Evolutionary conservation across 2,888 invertebrate species (phyloP), one percentile per base, ranked within the genome.

Genomic region (Mythimna lalbum): DNA sequence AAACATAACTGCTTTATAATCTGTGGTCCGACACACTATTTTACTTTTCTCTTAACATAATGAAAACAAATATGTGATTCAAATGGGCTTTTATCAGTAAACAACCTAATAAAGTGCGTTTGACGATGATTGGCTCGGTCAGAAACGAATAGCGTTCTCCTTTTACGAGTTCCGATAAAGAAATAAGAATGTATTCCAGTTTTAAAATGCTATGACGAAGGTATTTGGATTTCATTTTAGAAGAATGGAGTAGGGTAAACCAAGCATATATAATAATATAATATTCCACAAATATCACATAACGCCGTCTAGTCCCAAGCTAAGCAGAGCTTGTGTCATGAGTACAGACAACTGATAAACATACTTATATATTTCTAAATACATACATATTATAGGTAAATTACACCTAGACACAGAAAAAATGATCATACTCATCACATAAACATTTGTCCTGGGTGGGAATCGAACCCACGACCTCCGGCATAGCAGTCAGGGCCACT

Each of bases 161-260:
- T 62, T 78, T 79, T 73, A 82, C 67, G 82, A 82, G 53, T 73
- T 56, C 27, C 43, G 79, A 82, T 82, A 79, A 79, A 78, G 67
- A 65, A 79, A 79, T 39, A 53, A 59, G 47, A 62, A 63, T 62
- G 31, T 59, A 60, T 64, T 50, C 33, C 23, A 36, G 1, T 36
- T 68, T 47, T 36, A 2, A 14, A 66, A 75, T 33, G 39, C 36
- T 60, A n/a, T 49, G 23, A 74, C 36, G 31, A 27, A 12, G 5
- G 21, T 33, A 17, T 39, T 33, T 3, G 0, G 2, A 49, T 21
- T 77, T 63, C 1, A 33, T 19, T 50, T 23, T 0, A 53, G 6
- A 33, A 19, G 9, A 33, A 33, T 33, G 5, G 12, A 55, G 27
- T 27, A 27, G 27, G 27, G 27, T 4, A 27, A 27, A 27, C 4